Evolutionary conservation across 2,888 invertebrate species (phyloP).

Genomic region (Timema cristinae): DNA sequence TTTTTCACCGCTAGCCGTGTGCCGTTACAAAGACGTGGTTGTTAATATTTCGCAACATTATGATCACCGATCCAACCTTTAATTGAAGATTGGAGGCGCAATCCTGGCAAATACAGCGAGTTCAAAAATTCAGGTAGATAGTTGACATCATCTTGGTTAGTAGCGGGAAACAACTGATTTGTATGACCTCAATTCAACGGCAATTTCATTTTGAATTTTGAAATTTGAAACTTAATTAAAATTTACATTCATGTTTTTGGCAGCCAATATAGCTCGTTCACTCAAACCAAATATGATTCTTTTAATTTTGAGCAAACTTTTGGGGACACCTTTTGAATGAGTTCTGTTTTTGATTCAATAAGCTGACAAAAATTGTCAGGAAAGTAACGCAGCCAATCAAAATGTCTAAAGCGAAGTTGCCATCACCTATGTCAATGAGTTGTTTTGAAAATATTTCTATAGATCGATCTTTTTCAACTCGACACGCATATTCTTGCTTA

Average conservation of each 20-base stretch:
- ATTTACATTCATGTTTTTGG: slow-evolving; percentile 24
- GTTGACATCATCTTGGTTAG: slow-evolving; percentile 11
- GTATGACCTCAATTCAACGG: background rate
- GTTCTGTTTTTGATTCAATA: slow-evolving; percentile 34
- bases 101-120: background rate
- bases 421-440: background rate
- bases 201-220: slow-evolving; percentile 2
- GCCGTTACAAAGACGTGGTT: background rate
- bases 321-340: slow-evolving; percentile 39
- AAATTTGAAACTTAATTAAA: background rate
- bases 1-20: background rate
- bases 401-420: slow-evolving; percentile 34
- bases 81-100: background rate
- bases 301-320: slow-evolving; percentile 30
- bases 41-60: slow-evolving; percentile 5
- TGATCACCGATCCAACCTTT: background rate
- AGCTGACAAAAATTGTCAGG: slow-evolving; percentile 37
- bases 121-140: background rate
- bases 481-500: background rate
- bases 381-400: slow-evolving; percentile 37
- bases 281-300: slow-evolving; percentile 25
- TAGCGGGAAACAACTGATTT: background rate
- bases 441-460: background rate
- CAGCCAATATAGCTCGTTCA: slow-evolving; percentile 30
- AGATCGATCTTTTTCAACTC: background rate